These are phyloP conservation scores for Parochlus steinenii DNA, from an alignment of 2,888 invertebrate genomes.

Conservation along the genomic window DNA sequence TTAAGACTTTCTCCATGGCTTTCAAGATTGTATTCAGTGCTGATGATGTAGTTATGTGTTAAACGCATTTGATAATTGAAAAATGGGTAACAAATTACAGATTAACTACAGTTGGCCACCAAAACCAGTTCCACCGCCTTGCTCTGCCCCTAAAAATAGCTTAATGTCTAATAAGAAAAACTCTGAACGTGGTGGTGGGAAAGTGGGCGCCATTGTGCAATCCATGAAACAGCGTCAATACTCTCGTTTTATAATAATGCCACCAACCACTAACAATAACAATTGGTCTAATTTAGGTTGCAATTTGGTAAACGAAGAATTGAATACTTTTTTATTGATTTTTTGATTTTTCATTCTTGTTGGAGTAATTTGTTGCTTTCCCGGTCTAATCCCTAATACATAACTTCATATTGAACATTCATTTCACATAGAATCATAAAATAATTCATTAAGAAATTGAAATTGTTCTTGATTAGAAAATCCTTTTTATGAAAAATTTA, in stretches of 20 bases:
- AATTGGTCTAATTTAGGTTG: constrained; percentile 11
- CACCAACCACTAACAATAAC: constrained; percentile 11
- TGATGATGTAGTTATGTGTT: no score
- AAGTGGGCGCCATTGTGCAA: constrained; percentile 17
- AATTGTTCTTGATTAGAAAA: no score
- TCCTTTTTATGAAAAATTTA: no score
- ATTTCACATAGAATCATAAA: no score
- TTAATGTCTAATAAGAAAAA: constrained; percentile 8
- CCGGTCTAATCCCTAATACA: no score
- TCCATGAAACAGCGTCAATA: constrained; percentile 18
- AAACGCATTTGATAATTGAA: background rate
- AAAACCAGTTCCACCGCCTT: constrained; percentile 13
- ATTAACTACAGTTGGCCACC: constrained; percentile 38
- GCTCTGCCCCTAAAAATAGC: constrained; percentile 11
- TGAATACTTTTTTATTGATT: no score
- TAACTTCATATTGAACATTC: no score
- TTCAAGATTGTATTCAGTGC: no score
- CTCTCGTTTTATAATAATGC: constrained; percentile 10
- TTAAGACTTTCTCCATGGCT: no score
- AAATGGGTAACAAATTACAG: constrained; percentile 22
- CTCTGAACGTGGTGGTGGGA: constrained; percentile 4
- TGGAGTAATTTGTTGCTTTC: no score
- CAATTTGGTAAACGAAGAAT: constrained; percentile 12
- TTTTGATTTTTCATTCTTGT: no score
- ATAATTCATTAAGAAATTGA: no score